Base-by-base conservation (phyloP, 2,113 vertebrate genomes). In the Melanostigma gelatinosum region DNA sequence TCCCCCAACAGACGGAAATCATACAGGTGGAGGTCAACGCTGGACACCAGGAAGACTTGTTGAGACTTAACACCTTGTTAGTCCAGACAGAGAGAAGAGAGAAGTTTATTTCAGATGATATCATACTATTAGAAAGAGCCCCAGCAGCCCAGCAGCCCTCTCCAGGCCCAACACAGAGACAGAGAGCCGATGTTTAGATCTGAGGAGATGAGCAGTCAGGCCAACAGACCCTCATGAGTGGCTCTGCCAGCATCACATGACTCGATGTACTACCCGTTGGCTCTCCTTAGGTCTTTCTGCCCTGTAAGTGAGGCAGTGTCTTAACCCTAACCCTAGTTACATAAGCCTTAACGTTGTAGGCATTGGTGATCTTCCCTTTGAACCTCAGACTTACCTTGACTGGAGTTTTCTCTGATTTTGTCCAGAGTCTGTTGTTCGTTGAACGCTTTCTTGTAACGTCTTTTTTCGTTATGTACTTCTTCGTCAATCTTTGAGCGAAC, bases 401-500 rank as follows among this genome's bases (percentile, higher is more conserved):
- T 0, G 57, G 65, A 80, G 77, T 82, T 6, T 0, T 63, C 15
- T 9, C 40, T 83, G 64, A 87, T 77, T 6, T 4, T 0, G 1
- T 1, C 0, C 0, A 85, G 66, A 7, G 29, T 75, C 1, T 0
- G 32, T 20, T 77, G 22, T 42, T 0, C 10, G 1, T 38, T 34
- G 29, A 75, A 87, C 0, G 63, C 1, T 6, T 5, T 6, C 1
- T 4, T 64, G 55, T 63, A n/a, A 36, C 18, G 63, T 36, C 16
- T 57, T 61, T 46, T 0, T 2, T 27, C 66, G 22, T 13, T 8
- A 0, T 1, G 24, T 3, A 85, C 0, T 0, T 64, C 1, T 10
- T 61, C 0, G 60, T 87, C 82, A 0, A 87, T 71, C 72, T 87
- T 87, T 36, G 87, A 82, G 44, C 85, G 72, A 46, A 87, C 67